Percentiles rank a stretch among this genome's conserved stretches.
Evolutionary conservation across 2,888 invertebrate species (phyloP).

Genomic region (Trissolcus brochymenae): DNA sequence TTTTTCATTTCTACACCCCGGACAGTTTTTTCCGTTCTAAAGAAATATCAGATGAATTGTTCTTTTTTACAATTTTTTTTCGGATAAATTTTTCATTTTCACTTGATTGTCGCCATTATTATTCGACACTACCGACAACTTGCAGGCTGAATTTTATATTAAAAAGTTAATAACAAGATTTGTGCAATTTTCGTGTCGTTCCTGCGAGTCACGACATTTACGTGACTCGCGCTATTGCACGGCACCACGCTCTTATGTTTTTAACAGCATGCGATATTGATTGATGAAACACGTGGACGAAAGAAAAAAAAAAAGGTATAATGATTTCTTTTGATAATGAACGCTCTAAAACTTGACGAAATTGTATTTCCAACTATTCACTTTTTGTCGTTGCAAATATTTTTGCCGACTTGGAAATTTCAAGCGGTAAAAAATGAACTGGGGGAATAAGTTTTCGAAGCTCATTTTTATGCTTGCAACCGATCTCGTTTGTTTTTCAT

Average conservation of each 20-base stretch:
- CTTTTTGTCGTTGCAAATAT: too few species aligned
- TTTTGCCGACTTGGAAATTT: not conserved
- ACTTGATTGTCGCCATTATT: conserved; percentile 13
- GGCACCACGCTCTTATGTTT: conserved; percentile 18
- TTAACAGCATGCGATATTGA: conserved; percentile 45
- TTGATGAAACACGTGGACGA: conserved; percentile 16
- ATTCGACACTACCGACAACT: conserved; percentile 2
- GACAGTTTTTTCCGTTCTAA: conserved; percentile 13
- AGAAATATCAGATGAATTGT: conserved; percentile 9
- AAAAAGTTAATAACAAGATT: conserved; percentile 45
- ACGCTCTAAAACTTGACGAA: too few species aligned
- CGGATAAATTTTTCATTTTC: conserved; percentile 23
- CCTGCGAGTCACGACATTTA: conserved; percentile 36
- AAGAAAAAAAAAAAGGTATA: conserved; percentile 18
- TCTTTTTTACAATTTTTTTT: conserved; percentile 1
- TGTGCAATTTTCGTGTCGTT: conserved; percentile 36
- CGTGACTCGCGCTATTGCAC: conserved; percentile 27
- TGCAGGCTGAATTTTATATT: conserved; percentile 24
- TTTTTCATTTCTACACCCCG: conserved; percentile 15
- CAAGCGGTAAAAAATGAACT: not conserved
- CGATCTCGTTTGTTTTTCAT: too few species aligned
- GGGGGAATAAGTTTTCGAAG: too few species aligned
- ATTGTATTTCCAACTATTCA: too few species aligned
- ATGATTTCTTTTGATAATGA: not conserved
- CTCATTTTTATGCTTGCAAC: too few species aligned